Percentiles rank a stretch among this genome's conserved stretches.
Conservation (phyloP, 2,797 vertebrate genomes). For the Trachops cirrhosus region DNA sequence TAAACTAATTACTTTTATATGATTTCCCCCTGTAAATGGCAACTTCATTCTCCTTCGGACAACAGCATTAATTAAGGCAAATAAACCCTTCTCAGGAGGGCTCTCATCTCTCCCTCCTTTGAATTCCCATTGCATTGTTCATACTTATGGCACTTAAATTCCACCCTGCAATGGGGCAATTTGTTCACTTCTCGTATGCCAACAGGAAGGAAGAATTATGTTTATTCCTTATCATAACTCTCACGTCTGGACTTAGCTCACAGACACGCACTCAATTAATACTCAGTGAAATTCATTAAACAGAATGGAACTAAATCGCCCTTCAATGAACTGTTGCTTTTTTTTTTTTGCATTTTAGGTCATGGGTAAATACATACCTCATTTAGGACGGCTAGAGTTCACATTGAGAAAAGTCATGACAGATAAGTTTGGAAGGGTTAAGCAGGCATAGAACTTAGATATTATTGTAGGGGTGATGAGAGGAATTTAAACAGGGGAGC, state of each 20-base stretch:
- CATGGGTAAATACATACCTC: neutral
- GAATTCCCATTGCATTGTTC: neutral
- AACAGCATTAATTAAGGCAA: conserved; percentile 10
- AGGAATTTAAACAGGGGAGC: neutral
- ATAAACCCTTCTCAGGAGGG: neutral
- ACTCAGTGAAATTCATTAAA: conserved; percentile 1
- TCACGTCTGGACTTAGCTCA: neutral
- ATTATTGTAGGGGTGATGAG: neutral
- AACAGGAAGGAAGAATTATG: neutral
- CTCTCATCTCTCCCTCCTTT: neutral
- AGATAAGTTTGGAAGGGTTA: conserved; percentile 5
- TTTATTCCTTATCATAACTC: conserved; percentile 3
- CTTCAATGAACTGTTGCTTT: neutral
- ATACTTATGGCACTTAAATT: neutral
- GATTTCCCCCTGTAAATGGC: neutral
- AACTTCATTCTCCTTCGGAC: neutral
- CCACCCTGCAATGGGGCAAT: neutral
- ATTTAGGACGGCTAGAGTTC: neutral
- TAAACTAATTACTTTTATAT: neutral
- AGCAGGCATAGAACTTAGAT: neutral
- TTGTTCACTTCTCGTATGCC: neutral
- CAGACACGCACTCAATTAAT: neutral
- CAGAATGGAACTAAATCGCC: conserved; percentile 8
- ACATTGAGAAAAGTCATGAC: neutral
- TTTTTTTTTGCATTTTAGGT: neutral